These are phyloP conservation scores for Pterophyllum scalare DNA, from an alignment of 2,113 vertebrate genomes.

Conservation along the genomic window DNA sequence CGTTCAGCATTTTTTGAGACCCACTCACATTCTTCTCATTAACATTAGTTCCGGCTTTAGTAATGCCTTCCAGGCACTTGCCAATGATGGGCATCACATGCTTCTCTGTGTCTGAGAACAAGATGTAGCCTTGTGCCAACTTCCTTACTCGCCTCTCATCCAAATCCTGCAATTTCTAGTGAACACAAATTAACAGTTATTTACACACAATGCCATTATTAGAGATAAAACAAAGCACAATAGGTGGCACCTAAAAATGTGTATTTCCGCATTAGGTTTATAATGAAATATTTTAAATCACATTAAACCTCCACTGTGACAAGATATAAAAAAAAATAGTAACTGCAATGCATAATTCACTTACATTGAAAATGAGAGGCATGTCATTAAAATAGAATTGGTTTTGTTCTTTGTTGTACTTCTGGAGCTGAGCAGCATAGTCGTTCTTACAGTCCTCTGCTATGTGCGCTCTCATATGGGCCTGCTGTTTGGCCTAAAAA, in stretches of 20 bases:
- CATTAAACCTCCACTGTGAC: background rate
- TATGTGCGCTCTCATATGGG: conserved; percentile 85
- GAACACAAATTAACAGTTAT: conserved; percentile 17
- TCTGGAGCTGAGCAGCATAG: conserved; percentile 88
- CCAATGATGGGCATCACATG: conserved; percentile 90
- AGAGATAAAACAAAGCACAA: background rate
- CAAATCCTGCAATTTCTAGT: conserved; percentile 89
- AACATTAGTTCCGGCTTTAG: conserved; percentile 84
- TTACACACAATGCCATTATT: conserved; percentile 4
- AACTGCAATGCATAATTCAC: conserved; percentile 33
- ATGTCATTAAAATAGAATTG: conserved; percentile 90
- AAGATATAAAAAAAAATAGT: background rate
- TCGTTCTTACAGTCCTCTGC: conserved; percentile 92
- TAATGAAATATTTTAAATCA: background rate
- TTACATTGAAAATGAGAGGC: conserved; percentile 89
- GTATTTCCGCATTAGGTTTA: background rate
- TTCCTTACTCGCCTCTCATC: conserved; percentile 84
- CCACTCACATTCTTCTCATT: conserved; percentile 86
- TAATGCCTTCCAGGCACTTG: conserved; percentile 92
- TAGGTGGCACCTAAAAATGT: background rate
- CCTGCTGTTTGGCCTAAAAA: conserved; percentile 88
- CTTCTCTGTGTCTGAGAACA: conserved; percentile 87
- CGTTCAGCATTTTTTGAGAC: background rate
- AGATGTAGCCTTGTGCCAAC: conserved; percentile 83
- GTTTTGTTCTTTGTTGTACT: conserved; percentile 89